A percentile compares a stretch with the other conserved stretches of the same genome.
phyloP scores from a whole-genome alignment of 2,113 vertebrate genomes.

The Oceanodroma tethys region DNA sequence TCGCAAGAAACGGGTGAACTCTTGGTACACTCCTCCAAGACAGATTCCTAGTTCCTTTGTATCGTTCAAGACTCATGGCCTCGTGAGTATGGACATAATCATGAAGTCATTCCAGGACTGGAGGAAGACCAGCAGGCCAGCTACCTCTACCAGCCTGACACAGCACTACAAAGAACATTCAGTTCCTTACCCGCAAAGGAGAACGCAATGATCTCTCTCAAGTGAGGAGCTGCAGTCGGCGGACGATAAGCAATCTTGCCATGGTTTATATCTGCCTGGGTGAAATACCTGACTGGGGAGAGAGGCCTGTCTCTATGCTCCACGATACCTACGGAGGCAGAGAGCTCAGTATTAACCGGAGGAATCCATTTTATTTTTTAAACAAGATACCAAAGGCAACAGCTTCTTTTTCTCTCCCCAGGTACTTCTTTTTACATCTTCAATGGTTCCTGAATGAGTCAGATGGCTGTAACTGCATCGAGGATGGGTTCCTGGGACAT shows the following conservation, averaged over 20 bases:
- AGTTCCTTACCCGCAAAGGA: constrained; percentile 85
- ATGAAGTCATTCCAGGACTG: neutral
- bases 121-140: neutral
- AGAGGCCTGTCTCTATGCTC: constrained; percentile 83
- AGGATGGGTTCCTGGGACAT: neutral
- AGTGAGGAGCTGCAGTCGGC: constrained; percentile 79
- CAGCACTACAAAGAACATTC: neutral
- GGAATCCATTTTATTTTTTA: neutral
- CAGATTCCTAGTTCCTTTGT: neutral
- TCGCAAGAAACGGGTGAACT: neutral
- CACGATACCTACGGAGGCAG: constrained; percentile 73
- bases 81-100: rapidly evolving
- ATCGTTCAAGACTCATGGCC: neutral
- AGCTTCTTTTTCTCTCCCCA: neutral
- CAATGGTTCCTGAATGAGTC: neutral
- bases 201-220: constrained; percentile 89
- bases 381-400: neutral
- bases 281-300: constrained; percentile 76
- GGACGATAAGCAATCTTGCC: constrained; percentile 89
- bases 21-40: neutral
- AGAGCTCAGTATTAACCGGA: neutral
- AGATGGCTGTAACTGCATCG: rapidly evolving
- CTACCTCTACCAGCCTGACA: neutral
- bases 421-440: neutral
- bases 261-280: constrained; percentile 84